Conservation (phyloP, 2,888 invertebrate species). For the Thymelicus lineola region DNA sequence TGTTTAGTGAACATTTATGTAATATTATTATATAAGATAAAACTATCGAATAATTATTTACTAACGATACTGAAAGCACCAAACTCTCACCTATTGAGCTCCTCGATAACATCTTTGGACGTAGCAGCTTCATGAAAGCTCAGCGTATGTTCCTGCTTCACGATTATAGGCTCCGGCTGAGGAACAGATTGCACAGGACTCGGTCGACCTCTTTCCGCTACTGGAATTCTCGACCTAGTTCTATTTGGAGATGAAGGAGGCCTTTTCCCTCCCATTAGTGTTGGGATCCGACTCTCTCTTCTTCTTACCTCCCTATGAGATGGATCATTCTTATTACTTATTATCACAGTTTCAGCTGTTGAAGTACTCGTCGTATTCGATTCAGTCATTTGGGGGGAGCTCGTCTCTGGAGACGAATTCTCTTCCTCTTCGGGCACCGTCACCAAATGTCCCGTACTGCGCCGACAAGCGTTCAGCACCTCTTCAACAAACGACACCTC, state of each 20-base stretch:
- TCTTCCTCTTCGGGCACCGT: slow-evolving; percentile 88
- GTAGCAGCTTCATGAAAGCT: slow-evolving; percentile 91
- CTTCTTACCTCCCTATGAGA: slow-evolving; percentile 66
- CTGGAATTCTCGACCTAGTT: slow-evolving; percentile 74
- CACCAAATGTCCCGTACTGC: slow-evolving; percentile 77
- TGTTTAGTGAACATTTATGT: too few species aligned
- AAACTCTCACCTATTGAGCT: slow-evolving; percentile 84
- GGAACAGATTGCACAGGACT: slow-evolving; percentile 51
- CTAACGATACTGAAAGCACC: slow-evolving; percentile 1
- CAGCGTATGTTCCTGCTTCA: slow-evolving; percentile 85
- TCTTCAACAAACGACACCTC: slow-evolving; percentile 78
- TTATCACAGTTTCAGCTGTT: slow-evolving; percentile 89
- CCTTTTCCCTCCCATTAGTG: slow-evolving; percentile 77
- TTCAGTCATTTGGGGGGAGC: slow-evolving; percentile 87
- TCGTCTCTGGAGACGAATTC: slow-evolving; percentile 78
- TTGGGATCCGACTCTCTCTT: slow-evolving; percentile 83
- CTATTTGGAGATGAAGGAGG: slow-evolving; percentile 76
- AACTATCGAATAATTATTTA: too few species aligned
- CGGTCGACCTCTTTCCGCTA: slow-evolving; percentile 61
- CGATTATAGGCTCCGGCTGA: slow-evolving; percentile 70
- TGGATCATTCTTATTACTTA: slow-evolving; percentile 84
- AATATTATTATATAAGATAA: too few species aligned
- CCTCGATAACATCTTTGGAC: slow-evolving; percentile 91
- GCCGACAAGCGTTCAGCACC: slow-evolving; percentile 74
- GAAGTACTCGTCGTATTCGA: slow-evolving; percentile 88